phyloP scores from a whole-genome alignment of 2,113 vertebrate species.

The Paracanthobrama guichenoti region DNA sequence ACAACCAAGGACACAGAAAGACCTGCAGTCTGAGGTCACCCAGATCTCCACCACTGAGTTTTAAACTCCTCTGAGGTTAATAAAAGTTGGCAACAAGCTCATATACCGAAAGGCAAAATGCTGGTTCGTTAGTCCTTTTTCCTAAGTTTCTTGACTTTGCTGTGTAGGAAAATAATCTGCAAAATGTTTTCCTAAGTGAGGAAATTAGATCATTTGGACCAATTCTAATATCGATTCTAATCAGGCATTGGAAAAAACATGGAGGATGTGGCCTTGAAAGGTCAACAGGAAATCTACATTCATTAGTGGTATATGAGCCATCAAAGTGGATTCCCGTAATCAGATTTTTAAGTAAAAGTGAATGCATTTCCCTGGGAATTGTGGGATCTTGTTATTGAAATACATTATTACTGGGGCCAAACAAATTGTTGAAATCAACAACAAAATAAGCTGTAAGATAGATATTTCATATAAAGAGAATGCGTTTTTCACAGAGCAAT shows the following conservation, averaged over 20 bases:
- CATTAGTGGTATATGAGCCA: constrained; percentile 6
- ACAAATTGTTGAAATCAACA: background rate
- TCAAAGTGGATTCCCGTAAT: constrained; percentile 4
- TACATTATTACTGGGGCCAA: background rate
- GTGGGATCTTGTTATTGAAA: background rate
- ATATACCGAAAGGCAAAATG: background rate
- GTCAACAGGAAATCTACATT: constrained; percentile 10
- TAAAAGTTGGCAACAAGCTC: background rate
- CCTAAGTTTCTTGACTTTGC: background rate
- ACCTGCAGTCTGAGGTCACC: constrained; percentile 73
- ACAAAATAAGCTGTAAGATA: background rate
- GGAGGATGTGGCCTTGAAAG: background rate
- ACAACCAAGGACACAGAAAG: constrained; percentile 61
- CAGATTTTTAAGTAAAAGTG: background rate
- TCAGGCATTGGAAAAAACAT: background rate
- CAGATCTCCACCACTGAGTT: constrained; percentile 74
- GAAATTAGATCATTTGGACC: background rate
- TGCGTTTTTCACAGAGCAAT: background rate
- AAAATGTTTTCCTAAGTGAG: background rate
- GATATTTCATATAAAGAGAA: background rate
- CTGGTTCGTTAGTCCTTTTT: background rate
- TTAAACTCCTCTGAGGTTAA: constrained; percentile 52
- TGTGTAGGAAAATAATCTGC: background rate
- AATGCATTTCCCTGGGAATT: background rate
- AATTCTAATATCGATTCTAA: background rate